Evolutionary conservation across 1,140 invertebrate genomes (phyloP).

Genomic region (Drosophila repleta): DNA sequence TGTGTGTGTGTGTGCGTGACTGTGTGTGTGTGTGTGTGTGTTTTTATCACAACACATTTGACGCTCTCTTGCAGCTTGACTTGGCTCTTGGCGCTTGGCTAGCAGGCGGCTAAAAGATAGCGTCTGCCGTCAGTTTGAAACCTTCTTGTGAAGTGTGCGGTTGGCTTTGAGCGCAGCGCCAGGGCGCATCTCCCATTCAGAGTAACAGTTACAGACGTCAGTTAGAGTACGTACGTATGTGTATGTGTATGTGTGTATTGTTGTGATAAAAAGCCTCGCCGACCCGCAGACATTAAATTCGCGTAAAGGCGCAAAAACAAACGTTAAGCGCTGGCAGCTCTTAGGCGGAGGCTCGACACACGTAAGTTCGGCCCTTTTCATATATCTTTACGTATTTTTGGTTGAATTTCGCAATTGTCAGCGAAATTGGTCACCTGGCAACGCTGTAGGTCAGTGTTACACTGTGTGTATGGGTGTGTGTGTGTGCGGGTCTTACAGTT

Average conservation of each 20-base stretch:
- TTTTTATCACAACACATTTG: conserved; percentile 72
- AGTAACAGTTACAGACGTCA: conserved; percentile 39
- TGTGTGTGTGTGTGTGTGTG: conserved; percentile 28
- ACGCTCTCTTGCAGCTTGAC: conserved; percentile 24
- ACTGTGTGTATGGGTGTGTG: conserved; percentile 26
- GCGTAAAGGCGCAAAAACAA: conserved; percentile 44
- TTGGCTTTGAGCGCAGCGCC: conserved; percentile 56
- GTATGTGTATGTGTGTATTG: conserved; percentile 29
- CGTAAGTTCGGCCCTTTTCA: conserved; percentile 31
- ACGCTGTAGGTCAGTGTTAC: conserved; percentile 78
- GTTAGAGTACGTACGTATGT: background rate
- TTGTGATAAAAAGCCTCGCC: conserved; percentile 34
- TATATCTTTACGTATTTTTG: background rate
- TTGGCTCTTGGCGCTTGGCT: conserved; percentile 10
- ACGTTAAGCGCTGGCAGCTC: conserved; percentile 41
- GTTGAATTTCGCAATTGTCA: conserved; percentile 2
- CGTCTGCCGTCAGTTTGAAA: conserved; percentile 62
- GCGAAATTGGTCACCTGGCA: conserved; percentile 48
- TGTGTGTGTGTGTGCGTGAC: conserved; percentile 7
- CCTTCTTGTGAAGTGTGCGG: conserved; percentile 72
- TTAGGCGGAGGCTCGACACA: conserved; percentile 30
- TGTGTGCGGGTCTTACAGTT: conserved; percentile 18
- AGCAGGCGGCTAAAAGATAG: conserved; percentile 52
- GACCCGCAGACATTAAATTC: conserved; percentile 45
- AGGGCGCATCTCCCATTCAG: conserved; percentile 27